These are phyloP conservation scores for Pseudorectes ferrugineus DNA, from an alignment of 2,113 vertebrate species.

Conservation along the genomic window DNA sequence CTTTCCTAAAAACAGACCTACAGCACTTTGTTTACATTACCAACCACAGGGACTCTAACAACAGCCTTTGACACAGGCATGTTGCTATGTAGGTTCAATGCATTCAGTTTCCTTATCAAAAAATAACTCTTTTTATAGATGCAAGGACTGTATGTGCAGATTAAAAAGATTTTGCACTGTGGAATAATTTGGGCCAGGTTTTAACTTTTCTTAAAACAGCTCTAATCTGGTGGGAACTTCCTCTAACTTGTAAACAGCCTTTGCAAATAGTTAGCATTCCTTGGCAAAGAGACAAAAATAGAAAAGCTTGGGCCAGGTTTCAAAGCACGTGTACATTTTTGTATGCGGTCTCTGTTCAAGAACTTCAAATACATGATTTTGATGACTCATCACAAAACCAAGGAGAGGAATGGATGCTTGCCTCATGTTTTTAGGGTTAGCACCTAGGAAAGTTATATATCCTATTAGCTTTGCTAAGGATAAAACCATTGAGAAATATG, in stretches of 20 bases:
- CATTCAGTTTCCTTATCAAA: slow-evolving; percentile 32
- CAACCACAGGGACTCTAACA: slow-evolving; percentile 55
- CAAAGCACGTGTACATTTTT: neutral
- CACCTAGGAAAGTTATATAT: neutral
- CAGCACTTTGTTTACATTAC: slow-evolving; percentile 87
- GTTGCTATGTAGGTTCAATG: slow-evolving; percentile 1
- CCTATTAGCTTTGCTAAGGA: neutral
- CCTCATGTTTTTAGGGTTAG: neutral
- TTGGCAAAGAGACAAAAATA: slow-evolving; percentile 29
- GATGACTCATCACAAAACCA: neutral
- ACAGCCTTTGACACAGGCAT: slow-evolving; percentile 57
- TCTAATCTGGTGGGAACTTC: slow-evolving; percentile 59
- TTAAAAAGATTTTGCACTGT: neutral
- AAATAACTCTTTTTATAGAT: neutral
- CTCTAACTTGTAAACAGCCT: slow-evolving; percentile 58
- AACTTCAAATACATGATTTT: neutral
- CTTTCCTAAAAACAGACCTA: slow-evolving; percentile 81
- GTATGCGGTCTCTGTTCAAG: neutral
- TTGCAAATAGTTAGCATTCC: slow-evolving; percentile 29
- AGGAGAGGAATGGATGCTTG: neutral
- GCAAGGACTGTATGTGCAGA: neutral
- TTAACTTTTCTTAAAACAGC: slow-evolving; percentile 36
- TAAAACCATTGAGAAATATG: neutral
- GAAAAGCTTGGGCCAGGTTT: neutral
- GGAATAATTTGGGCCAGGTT: neutral